Conservation (phyloP, 64 coral and sea anemone species). For the Stichodactyla helianthus region DNA sequence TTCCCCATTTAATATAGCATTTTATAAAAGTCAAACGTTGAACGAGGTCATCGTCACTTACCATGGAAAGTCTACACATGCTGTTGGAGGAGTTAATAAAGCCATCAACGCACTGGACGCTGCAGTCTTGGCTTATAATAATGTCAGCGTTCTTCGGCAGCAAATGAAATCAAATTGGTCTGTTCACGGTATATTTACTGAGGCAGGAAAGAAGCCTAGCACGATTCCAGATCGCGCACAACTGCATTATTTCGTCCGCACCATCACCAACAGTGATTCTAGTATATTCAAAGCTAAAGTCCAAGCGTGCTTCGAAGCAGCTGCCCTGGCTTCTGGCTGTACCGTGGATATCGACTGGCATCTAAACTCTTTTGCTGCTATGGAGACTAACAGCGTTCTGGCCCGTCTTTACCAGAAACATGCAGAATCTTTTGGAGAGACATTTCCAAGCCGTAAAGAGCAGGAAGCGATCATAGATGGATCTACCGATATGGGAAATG, state of each 20-base stretch:
- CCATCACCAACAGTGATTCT: conserved; percentile 35
- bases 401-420: conserved; percentile 57
- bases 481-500: conserved; percentile 77
- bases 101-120: conserved; percentile 58
- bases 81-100: neutral
- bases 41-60: conserved; percentile 25
- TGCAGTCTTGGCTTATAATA: conserved; percentile 47
- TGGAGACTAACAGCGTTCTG: conserved; percentile 27
- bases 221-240: conserved; percentile 51
- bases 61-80: conserved; percentile 32
- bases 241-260: conserved; percentile 43
- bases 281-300: conserved; percentile 30
- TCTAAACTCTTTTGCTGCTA: conserved; percentile 9
- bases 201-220: conserved; percentile 48
- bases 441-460: conserved; percentile 26
- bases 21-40: conserved; percentile 29
- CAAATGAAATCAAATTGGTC: conserved; percentile 68
- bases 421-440: conserved; percentile 38
- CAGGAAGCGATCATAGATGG: conserved; percentile 47
- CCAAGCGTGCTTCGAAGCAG: conserved; percentile 34
- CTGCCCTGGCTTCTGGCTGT: conserved; percentile 29
- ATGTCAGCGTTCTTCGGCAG: conserved; percentile 59
- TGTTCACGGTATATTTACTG: conserved; percentile 63
- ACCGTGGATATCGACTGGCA: conserved; percentile 52
- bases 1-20: conserved; percentile 46